Evolutionary conservation across 2,888 invertebrate species (phyloP), one percentile per base, ranked within the genome.

Genomic region (Melinaea marsaeus): DNA sequence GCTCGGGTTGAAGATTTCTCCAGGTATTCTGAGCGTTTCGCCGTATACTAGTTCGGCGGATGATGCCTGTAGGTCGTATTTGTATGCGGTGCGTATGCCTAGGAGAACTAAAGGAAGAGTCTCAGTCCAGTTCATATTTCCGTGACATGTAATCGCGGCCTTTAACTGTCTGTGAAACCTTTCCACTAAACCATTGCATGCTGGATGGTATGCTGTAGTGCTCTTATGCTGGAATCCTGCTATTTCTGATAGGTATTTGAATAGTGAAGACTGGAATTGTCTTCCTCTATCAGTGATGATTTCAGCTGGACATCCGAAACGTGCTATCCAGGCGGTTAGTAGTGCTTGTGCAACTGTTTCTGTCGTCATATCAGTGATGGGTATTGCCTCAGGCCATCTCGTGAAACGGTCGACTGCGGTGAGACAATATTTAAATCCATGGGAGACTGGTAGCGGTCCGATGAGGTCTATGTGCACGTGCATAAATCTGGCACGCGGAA

Each of bases 141-240:
- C 37, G 48, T 69, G 66, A 42, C 66, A 66, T 5, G 47, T 58
- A 5, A 66, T 66, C 2, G 64, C 62, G 6, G 66, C 48, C 45
- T 69, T 66, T 6, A 69, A 13, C 56, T 66, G 66, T 37, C 66
- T 42, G 51, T 70, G 68, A 62, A 79, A 69, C 9, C 74, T 42
- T 48, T 77, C 74, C 2, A 75, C 65, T 9, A 74, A 47, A 1
- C 75, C 74, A 42, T 76, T 75, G 42, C 71, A 65, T 0, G 63
- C 62, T 3, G 74, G 74, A 35, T 77, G 75, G 42, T 75, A 75
- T 0, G 76, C 73, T 0, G 76, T 74, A 0, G 76, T 76, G 0
- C 58, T 33, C 0, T 59, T 48, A 34, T 70, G 74, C 1, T 71
- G 45, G 54, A 69, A 66, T 0, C 74, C 74, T 1, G 60, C 33